Percentiles rank a stretch among this genome's conserved stretches.
phyloP scores from a whole-genome alignment of 2,888 invertebrate species.

The Ceratothoa steindachneri region DNA sequence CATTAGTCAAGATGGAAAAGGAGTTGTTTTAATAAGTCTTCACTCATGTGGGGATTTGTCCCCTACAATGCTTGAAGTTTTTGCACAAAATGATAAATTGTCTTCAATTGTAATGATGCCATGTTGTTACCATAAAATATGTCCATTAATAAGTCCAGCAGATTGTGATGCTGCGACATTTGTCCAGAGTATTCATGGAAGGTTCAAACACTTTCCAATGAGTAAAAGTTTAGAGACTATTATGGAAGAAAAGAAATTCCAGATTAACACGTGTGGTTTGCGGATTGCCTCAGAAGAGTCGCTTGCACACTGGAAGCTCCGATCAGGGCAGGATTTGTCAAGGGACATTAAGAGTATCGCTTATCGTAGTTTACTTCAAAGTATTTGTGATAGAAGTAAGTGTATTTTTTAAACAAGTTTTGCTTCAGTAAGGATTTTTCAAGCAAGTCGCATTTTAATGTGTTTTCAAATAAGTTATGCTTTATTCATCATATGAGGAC shows the following conservation, averaged over 20 bases:
- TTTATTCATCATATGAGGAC: too few species aligned
- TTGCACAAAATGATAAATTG: neutral
- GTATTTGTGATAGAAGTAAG: neutral
- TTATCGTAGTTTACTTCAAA: neutral
- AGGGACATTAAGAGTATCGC: neutral
- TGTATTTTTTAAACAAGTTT: neutral
- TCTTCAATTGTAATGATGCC: neutral
- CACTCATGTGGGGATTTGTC: neutral
- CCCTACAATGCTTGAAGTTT: neutral
- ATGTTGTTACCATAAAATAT: neutral
- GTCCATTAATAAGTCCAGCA: neutral
- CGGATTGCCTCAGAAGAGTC: neutral
- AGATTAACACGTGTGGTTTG: neutral
- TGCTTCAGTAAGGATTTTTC: too few species aligned
- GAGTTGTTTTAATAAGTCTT: neutral
- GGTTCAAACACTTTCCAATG: neutral
- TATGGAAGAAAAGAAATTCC: neutral
- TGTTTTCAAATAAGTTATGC: too few species aligned
- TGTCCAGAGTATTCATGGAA: neutral
- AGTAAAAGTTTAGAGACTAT: neutral
- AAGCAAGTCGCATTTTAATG: too few species aligned
- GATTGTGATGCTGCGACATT: neutral
- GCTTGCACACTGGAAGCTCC: neutral
- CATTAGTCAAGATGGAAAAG: too few species aligned
- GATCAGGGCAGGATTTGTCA: neutral